These are phyloP conservation scores for Petrocephalus sullivani DNA, from an alignment of 2,797 vertebrate genomes.

Conservation along the genomic window DNA sequence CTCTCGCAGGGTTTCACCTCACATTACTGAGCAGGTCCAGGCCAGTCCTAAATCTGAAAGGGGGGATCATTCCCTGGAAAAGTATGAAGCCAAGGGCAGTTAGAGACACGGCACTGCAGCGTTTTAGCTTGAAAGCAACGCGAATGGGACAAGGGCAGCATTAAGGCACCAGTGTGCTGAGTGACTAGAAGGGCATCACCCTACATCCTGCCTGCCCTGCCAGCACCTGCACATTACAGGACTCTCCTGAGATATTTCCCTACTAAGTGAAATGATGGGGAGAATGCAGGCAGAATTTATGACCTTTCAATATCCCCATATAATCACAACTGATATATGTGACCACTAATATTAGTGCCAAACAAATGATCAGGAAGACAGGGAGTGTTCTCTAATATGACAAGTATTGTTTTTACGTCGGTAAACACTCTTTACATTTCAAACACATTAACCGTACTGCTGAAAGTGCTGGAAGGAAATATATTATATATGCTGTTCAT, in stretches of 20 bases:
- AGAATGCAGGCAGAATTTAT: neutral
- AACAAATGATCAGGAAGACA: neutral
- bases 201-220: neutral
- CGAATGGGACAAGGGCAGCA: neutral
- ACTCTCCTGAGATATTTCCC: constrained; percentile 4
- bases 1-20: neutral
- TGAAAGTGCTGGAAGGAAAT: neutral
- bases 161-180: neutral
- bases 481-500: neutral
- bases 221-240: neutral
- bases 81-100: constrained; percentile 24
- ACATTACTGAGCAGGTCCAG: constrained; percentile 20
- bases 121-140: neutral
- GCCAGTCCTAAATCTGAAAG: constrained; percentile 4
- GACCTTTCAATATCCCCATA: constrained; percentile 15
- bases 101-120: constrained; percentile 1
- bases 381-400: neutral
- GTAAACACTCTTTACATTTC: neutral
- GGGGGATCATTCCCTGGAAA: neutral
- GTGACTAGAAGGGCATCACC: constrained; percentile 19
- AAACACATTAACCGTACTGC: neutral
- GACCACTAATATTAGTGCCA: neutral
- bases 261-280: neutral
- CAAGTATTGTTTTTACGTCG: neutral
- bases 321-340: constrained; percentile 9